Evolutionary conservation across 2,888 invertebrate genomes (phyloP).

Genomic region (Coelinius sp.): DNA sequence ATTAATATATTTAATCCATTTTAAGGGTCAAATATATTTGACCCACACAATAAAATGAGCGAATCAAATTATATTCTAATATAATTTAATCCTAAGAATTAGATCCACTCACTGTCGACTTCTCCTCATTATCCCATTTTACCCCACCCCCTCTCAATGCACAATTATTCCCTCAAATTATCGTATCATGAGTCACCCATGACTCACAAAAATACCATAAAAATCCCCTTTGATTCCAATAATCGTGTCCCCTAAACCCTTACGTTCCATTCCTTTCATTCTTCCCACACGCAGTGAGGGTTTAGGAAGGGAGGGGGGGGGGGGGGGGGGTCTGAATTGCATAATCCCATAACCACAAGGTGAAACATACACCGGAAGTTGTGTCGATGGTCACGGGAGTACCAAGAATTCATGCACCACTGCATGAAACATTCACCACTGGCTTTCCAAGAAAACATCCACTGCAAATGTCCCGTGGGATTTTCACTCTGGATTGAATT

Average conservation of each 20-base stretch:
- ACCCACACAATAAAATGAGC: too few species aligned
- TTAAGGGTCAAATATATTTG: too few species aligned
- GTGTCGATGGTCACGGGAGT: slow-evolving; percentile 45
- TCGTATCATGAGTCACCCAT: slow-evolving; percentile 5
- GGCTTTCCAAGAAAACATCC: slow-evolving; percentile 31
- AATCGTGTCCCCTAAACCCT: slow-evolving; percentile 19
- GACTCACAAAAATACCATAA: slow-evolving; percentile 22
- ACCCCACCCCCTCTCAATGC: background rate
- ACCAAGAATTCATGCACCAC: slow-evolving; percentile 42
- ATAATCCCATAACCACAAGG: slow-evolving; percentile 11
- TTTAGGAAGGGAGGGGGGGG: too few species aligned
- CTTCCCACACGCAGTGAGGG: slow-evolving; percentile 6
- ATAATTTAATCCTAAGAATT: too few species aligned
- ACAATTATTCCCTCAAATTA: background rate
- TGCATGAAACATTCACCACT: slow-evolving; percentile 44
- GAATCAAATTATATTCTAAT: too few species aligned
- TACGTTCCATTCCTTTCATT: slow-evolving; percentile 22
- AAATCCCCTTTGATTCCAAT: slow-evolving; percentile 21
- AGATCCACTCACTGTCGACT: too few species aligned
- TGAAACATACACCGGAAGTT: slow-evolving; percentile 45
- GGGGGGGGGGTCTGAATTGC: too few species aligned
- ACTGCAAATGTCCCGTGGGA: slow-evolving; percentile 22
- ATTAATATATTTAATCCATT: too few species aligned
- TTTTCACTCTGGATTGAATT: background rate
- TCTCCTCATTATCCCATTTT: slow-evolving; percentile 5